Conservation (phyloP, 2,888 invertebrate species). For the Gastrophysa polygoni region DNA sequence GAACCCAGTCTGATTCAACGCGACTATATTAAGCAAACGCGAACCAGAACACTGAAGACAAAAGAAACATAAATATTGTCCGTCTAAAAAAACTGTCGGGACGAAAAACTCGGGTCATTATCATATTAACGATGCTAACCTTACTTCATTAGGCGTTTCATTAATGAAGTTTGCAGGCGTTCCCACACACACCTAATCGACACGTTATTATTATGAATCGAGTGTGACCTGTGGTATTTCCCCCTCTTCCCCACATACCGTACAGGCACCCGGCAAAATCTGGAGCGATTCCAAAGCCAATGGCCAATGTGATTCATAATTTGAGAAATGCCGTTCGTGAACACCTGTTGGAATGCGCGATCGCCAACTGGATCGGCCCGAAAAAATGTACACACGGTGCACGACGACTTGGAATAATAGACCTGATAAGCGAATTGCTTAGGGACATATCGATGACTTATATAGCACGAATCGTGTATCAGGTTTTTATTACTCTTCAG, state of each 20-base stretch:
- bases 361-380: background rate
- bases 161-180: conserved; percentile 11
- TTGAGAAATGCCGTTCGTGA: conserved; percentile 31
- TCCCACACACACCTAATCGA: conserved; percentile 8
- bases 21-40: background rate
- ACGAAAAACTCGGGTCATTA: conserved; percentile 5
- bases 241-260: background rate
- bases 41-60: background rate
- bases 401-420: background rate
- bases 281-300: conserved; percentile 35
- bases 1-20: no score
- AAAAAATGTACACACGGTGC: background rate
- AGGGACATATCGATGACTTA: no score
- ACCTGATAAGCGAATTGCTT: no score
- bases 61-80: background rate
- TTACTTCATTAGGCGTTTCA: conserved; percentile 14
- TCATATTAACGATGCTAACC: conserved; percentile 9
- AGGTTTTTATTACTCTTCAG: no score
- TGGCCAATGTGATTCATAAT: conserved; percentile 32
- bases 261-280: conserved; percentile 18
- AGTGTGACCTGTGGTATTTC: conserved; percentile 9
- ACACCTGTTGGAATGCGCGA: conserved; percentile 36
- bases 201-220: conserved; percentile 12
- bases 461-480: no score
- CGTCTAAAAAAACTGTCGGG: background rate